These are phyloP conservation scores for Colostygia pectinataria DNA, from an alignment of 2,888 invertebrate species.

Conservation along the genomic window DNA sequence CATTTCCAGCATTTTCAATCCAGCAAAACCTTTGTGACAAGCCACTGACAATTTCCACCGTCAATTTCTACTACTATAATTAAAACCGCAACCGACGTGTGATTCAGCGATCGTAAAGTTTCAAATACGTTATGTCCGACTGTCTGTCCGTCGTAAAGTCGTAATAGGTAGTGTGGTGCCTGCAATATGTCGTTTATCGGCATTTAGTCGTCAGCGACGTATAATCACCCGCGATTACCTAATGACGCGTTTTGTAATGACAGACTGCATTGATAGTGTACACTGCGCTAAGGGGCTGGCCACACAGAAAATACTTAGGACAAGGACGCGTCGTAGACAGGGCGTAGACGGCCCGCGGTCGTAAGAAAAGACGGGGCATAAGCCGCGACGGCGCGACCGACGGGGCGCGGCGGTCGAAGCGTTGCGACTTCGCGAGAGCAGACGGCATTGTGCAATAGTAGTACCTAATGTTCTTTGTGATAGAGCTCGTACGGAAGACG, in stretches of 20 bases:
- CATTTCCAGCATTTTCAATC: constrained; percentile 14
- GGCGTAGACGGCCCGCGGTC: too few species aligned
- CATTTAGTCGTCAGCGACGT: constrained; percentile 69
- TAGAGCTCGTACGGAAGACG: too few species aligned
- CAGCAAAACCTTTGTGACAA: constrained; percentile 17
- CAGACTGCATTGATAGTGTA: constrained; percentile 23
- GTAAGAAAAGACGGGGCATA: too few species aligned
- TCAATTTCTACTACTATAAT: constrained; percentile 27
- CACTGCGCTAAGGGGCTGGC: constrained; percentile 8
- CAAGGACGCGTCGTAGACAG: too few species aligned
- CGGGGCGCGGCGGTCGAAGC: too few species aligned
- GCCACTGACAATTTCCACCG: constrained; percentile 18
- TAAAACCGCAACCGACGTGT: constrained; percentile 28
- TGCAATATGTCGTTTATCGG: constrained; percentile 65
- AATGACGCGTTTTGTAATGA: constrained; percentile 55
- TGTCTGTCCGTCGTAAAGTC: constrained; percentile 52
- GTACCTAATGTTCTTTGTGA: too few species aligned
- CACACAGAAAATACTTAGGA: too few species aligned
- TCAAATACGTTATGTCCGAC: constrained; percentile 31
- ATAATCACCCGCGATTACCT: constrained; percentile 65
- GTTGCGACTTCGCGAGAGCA: too few species aligned
- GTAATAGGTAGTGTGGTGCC: constrained; percentile 51
- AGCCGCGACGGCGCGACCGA: too few species aligned
- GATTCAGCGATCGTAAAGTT: constrained; percentile 36
- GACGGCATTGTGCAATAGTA: too few species aligned